Percentiles rank a stretch among this genome's conserved stretches.
Conservation (phyloP, 37 sponge, comb jelly and placozoan species). For the Petrosia ficiformis region DNA sequence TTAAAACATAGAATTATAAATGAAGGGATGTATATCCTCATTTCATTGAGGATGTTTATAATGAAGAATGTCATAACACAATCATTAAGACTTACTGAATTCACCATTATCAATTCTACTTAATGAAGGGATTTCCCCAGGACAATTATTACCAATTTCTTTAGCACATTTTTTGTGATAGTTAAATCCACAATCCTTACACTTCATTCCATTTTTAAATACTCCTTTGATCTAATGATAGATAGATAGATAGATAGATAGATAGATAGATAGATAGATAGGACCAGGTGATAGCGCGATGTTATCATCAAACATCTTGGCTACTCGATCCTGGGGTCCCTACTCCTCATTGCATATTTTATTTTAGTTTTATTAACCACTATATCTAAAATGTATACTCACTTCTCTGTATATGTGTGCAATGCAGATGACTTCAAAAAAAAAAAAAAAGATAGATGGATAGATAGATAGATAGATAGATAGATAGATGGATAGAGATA, state of each 20-base stretch:
- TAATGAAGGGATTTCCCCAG: conserved; percentile 78
- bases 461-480: not conserved
- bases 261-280: not conserved
- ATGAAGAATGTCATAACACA: too few relatives aligned
- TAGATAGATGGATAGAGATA: not conserved
- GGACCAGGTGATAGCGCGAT: not conserved
- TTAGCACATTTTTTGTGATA: conserved; percentile 83
- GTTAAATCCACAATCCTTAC: conserved; percentile 83
- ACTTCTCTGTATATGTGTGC: too few relatives aligned
- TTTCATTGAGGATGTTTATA: too few relatives aligned
- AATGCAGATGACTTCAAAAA: too few relatives aligned
- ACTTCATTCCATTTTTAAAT: conserved; percentile 78
- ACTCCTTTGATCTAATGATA: conserved; percentile 67
- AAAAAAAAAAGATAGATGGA: not conserved
- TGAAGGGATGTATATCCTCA: too few relatives aligned
- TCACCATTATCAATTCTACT: conserved; percentile 58
- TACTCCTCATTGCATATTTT: too few relatives aligned
- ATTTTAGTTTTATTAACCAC: too few relatives aligned
- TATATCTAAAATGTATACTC: too few relatives aligned
- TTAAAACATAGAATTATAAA: too few relatives aligned
- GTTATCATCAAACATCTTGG: too few relatives aligned
- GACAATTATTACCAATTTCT: conserved; percentile 78
- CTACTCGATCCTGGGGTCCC: not conserved
- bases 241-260: not conserved
- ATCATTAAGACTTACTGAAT: conserved; percentile 68